Conservation (phyloP, 2,888 invertebrate species). For the Pyrochroa serraticornis region DNA sequence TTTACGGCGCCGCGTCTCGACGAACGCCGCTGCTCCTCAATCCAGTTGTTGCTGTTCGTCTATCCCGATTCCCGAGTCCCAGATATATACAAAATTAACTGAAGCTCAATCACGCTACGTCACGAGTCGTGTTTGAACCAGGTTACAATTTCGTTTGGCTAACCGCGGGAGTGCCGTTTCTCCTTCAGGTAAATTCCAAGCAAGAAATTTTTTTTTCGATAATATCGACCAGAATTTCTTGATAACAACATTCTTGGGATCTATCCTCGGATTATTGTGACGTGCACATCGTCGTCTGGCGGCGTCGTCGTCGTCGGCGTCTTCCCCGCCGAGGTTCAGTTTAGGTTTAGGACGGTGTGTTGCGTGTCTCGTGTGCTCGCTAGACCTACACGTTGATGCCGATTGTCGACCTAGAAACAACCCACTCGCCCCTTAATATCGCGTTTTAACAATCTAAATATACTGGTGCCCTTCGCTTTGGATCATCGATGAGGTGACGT, state of each 20-base stretch:
- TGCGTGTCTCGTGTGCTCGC: conserved; percentile 32
- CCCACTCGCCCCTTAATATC: conserved; percentile 34
- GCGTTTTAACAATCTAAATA: conserved; percentile 23
- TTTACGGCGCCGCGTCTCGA: conserved; percentile 36
- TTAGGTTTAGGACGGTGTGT: conserved; percentile 20
- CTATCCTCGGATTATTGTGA: not conserved
- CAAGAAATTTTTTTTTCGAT: not conserved
- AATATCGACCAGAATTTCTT: not conserved
- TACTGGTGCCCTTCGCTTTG: not conserved
- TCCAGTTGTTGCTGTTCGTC: conserved; percentile 31
- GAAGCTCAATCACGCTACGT: conserved; percentile 51
- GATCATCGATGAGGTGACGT: not conserved
- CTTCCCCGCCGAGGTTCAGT: conserved; percentile 23
- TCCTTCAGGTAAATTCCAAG: conserved; percentile 11
- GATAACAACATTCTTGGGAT: not conserved
- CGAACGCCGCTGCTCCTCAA: conserved; percentile 35
- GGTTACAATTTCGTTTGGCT: conserved; percentile 13
- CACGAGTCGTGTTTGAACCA: conserved; percentile 28
- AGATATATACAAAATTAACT: conserved; percentile 58
- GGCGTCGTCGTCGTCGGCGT: conserved; percentile 22
- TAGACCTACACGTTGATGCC: conserved; percentile 34
- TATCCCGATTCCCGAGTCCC: conserved; percentile 46
- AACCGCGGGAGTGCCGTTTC: conserved; percentile 14
- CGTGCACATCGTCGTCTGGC: conserved; percentile 16
- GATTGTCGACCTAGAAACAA: conserved; percentile 35